Evolutionary conservation across 2,797 vertebrate species (phyloP), one percentile per base, ranked within the genome.

Genomic region (Nasua narica): DNA sequence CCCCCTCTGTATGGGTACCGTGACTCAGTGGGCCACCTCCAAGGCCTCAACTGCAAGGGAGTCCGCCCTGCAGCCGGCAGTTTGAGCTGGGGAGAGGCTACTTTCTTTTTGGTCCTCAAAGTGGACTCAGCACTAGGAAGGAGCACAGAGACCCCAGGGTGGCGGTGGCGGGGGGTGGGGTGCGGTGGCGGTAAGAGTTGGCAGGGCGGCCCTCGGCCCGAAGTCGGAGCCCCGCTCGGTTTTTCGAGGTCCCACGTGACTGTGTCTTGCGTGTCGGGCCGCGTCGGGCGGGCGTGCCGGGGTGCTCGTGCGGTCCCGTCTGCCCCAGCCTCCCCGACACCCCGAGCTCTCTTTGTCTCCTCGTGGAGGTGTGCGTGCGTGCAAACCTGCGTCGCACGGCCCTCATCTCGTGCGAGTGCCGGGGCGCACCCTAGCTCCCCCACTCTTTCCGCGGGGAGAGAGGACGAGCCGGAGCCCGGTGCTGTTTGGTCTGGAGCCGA

Each of bases 401-500:
- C 69, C 91, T 87, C 85, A 6, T 83, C 85, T 97, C 50, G 46
- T 86, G 95, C 52, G 62, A 95, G 88, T 60, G 50, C 69, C 82
- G 87, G 95, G 96, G 87, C 67, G 95, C 94, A 95, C 92, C 89
- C 93, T 52, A 21, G 56, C 60, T 91, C 76, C 95, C 95, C 92
- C n/a, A 48, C 85, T 78, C 92, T 82, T 72, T 37, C 74, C 5
- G 46, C 85, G 0, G 48, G 87, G 87, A 94, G 93, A 81, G 81
- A 81, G 37, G 85, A 65, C 82, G 15, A 95, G 93, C 95, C 25
- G 3, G 77, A 94, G 93, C 97, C 92, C 3, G 92, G 97, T 96
- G 98, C 98, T 98, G 97, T 97, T 98, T 98, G 98, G 97, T 98
- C 98, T 98, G 98, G 98, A 98, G 97, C 97, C 94, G 97, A 97